Base-by-base conservation (phyloP, 2,888 invertebrate species). In the Mythimna albipuncta region DNA sequence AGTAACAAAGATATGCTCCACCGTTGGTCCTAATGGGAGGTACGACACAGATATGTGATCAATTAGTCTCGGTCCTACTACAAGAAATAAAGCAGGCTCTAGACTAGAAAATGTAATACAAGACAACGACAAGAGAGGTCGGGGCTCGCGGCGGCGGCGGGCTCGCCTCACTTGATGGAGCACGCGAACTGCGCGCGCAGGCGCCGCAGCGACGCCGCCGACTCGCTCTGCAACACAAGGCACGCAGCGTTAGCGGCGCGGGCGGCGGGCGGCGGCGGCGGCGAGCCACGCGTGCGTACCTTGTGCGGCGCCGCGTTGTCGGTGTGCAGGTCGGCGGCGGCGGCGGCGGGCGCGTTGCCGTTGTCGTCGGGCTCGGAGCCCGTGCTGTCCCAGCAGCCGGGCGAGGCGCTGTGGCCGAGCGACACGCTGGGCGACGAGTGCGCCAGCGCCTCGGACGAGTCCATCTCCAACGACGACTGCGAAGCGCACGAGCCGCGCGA, bases 111-210 rank as follows among this genome's bases (percentile, higher is more conserved):
- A 57, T 78, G 73, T 84, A 81, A 81, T 80, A 69, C 62, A 69
- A 62, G 58, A 80, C 81, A 64, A 67, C n/a, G 66, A 69, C 81
- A 66, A 47, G 2, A 35, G 58, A 7, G 57, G 50, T 54, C 58
- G 61, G 11, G 47, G 54, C 62, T 16, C 6, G 61, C 35, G 44
- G 2, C 13, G 19, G 44, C 52, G 16, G 19, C 26, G 19, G 32
- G 72, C 80, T 92, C 90, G 32, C 73, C 81, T 93, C 90, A 95
- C 93, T 94, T 93, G 90, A 91, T 93, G 85, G 94, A 93, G 92
- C 95, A 93, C 69, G 94, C 86, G 90, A 94, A 95, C 79, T 92
- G 94, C 82, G 94, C 95, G 82, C 95, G 94, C 87, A 95, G 91
- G 64, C 93, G 92, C 75, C 88, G 92, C 91, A 95, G 90, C 81